Conservation (phyloP, 2,888 invertebrate genomes). For the Athetis lepigone region DNA sequence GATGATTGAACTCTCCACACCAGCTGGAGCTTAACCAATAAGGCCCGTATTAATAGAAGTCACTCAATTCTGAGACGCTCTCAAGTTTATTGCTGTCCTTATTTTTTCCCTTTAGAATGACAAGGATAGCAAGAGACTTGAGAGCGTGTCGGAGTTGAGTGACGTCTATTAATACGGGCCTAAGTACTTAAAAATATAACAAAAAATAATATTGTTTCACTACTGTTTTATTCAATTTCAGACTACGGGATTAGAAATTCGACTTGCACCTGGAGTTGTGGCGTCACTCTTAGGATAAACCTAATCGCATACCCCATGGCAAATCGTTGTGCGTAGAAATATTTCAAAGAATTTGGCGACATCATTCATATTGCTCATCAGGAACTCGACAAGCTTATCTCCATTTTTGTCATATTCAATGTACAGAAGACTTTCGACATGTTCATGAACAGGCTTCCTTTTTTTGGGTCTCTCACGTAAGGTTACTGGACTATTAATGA, state of each 20-base stretch:
- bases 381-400: slow-evolving; percentile 58
- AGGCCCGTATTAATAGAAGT: too few species aligned
- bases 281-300: slow-evolving; percentile 73
- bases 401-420: slow-evolving; percentile 71
- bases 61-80: too few species aligned
- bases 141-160: too few species aligned
- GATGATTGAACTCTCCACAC: too few species aligned
- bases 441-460: background rate
- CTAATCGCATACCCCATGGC: slow-evolving; percentile 64
- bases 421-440: slow-evolving; percentile 68
- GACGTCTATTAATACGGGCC: too few species aligned
- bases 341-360: slow-evolving; percentile 73
- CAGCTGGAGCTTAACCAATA: too few species aligned
- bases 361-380: slow-evolving; percentile 74
- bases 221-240: slow-evolving; percentile 62
- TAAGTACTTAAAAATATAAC: too few species aligned
- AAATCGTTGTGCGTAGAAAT: slow-evolving; percentile 72
- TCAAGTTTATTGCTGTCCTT: too few species aligned
- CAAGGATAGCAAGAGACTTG: too few species aligned
- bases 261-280: slow-evolving; percentile 64
- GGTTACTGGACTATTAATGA: slow-evolving; percentile 59
- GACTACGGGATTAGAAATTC: slow-evolving; percentile 57
- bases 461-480: slow-evolving; percentile 10
- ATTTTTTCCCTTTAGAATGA: too few species aligned
- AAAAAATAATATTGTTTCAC: slow-evolving; percentile 4